Conservation (phyloP, 2,113 vertebrate genomes). For the Coregonus clupeaformis region DNA sequence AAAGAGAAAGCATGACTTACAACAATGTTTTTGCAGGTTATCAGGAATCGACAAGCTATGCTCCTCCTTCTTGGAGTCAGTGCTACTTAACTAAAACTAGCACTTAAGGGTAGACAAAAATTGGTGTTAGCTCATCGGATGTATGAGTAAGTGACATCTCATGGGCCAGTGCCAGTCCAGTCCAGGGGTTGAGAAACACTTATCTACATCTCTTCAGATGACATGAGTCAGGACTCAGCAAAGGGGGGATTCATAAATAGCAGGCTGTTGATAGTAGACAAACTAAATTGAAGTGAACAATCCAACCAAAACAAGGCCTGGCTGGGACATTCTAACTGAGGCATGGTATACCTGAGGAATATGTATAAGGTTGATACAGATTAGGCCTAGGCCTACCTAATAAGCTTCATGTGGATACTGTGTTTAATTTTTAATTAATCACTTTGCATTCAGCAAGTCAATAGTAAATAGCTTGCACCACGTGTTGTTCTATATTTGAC, state of each 20-base stretch:
- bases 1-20: too few species aligned
- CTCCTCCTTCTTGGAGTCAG: too few species aligned
- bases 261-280: neutral
- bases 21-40: too few species aligned
- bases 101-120: too few species aligned
- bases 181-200: neutral
- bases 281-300: neutral
- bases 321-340: neutral
- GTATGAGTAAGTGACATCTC: neutral
- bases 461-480: neutral
- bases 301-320: neutral
- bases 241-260: neutral
- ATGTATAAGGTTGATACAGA: neutral
- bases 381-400: neutral
- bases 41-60: too few species aligned
- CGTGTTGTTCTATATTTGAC: conserved; percentile 3
- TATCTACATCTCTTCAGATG: neutral
- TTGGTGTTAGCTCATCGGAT: neutral
- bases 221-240: neutral
- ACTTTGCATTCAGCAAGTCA: neutral
- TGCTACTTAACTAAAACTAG: too few species aligned
- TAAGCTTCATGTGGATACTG: neutral
- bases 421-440: neutral
- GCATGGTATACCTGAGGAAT: neutral
- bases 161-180: neutral